Evolutionary conservation across 2,113 vertebrate species (phyloP).

Genomic region (Myrmecophaga tridactyla): DNA sequence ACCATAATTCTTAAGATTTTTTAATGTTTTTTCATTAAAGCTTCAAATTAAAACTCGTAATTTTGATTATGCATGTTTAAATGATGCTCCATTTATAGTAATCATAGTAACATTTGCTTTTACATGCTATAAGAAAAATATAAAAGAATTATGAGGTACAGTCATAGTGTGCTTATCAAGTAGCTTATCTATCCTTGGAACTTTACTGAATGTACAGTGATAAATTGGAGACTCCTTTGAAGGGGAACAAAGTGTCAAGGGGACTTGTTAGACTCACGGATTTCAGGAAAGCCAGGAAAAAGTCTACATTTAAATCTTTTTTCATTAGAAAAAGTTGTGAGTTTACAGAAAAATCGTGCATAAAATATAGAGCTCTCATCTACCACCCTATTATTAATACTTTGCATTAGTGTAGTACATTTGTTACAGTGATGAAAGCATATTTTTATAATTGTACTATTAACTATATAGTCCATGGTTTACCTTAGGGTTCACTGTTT

Average conservation of each 20-base stretch:
- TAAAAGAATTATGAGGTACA: neutral
- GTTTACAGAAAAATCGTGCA: no score
- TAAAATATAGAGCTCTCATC: no score
- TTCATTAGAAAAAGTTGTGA: neutral
- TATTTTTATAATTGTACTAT: no score
- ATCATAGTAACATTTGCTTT: neutral
- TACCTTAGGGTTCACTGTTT: no score
- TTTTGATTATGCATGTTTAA: neutral
- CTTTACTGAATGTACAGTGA: neutral
- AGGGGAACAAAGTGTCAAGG: neutral
- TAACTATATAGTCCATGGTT: no score
- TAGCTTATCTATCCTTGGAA: neutral
- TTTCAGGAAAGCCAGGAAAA: neutral
- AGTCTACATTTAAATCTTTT: neutral
- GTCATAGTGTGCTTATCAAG: neutral
- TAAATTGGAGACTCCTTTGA: neutral
- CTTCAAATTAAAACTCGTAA: neutral
- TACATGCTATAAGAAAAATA: neutral
- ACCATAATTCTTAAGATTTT: neutral
- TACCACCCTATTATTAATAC: no score
- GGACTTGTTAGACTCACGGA: neutral
- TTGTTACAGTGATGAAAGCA: no score
- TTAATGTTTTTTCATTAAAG: slow-evolving; percentile 26
- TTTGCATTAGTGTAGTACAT: no score
- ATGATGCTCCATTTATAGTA: neutral